A percentile compares a stretch with the other conserved stretches of the same genome.
Conservation (phyloP, 2,888 invertebrate species). For the Leptopilina syphax region DNA sequence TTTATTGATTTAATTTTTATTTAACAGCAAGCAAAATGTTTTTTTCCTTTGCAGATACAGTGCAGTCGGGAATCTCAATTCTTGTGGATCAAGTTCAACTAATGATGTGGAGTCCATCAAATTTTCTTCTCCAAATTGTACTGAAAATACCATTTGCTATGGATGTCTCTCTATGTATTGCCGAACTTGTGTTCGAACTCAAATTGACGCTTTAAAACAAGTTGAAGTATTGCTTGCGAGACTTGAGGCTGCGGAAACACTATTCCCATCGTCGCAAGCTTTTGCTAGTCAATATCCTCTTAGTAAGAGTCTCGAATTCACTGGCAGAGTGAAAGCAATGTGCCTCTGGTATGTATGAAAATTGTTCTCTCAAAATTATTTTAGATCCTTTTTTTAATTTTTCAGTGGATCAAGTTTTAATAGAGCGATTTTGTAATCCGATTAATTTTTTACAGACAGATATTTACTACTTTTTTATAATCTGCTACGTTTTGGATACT, state of each 20-base stretch:
- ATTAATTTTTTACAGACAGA: too few relatives aligned
- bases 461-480: too few relatives aligned
- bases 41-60: slow-evolving; percentile 60
- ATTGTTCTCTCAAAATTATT: too few relatives aligned
- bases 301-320: slow-evolving; percentile 82
- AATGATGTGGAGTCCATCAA: neutral
- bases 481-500: too few relatives aligned
- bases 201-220: slow-evolving; percentile 86
- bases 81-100: slow-evolving; percentile 41
- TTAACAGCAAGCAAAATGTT: too few relatives aligned
- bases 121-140: slow-evolving; percentile 51
- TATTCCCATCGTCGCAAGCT: slow-evolving; percentile 91
- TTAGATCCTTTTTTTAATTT: too few relatives aligned
- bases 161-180: slow-evolving; percentile 89
- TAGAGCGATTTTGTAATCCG: too few relatives aligned
- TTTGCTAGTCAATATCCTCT: slow-evolving; percentile 87
- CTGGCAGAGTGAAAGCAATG: slow-evolving; percentile 86
- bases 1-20: too few relatives aligned
- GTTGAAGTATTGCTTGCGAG: slow-evolving; percentile 85
- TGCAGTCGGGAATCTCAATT: slow-evolving; percentile 59
- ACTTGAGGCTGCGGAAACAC: slow-evolving; percentile 86
- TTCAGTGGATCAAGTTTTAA: too few relatives aligned
- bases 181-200: slow-evolving; percentile 83
- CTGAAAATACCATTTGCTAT: slow-evolving; percentile 72
- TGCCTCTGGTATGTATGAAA: slow-evolving; percentile 83